A percentile compares a stretch with the other conserved stretches of the same genome.
Conservation (phyloP, 2,797 vertebrate species). For the Catostomus latipinnis region DNA sequence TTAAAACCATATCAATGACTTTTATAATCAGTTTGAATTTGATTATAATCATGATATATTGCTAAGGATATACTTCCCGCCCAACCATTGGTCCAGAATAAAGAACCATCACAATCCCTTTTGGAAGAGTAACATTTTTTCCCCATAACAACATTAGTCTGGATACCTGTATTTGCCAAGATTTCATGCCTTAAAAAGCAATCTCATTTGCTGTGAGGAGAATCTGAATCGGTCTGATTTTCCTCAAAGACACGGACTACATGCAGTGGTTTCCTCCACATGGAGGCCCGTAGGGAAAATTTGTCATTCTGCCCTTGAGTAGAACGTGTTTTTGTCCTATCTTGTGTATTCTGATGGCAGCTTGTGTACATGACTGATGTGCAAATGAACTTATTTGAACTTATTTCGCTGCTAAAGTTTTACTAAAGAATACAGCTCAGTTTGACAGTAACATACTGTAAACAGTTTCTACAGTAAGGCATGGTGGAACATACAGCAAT, state of each 20-base stretch:
- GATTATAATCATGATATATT: constrained; percentile 73
- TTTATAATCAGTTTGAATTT: constrained; percentile 72
- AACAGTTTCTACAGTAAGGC: too few species aligned
- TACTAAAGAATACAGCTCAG: too few species aligned
- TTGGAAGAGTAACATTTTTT: constrained; percentile 57
- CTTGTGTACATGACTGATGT: background rate
- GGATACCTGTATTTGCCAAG: constrained; percentile 12
- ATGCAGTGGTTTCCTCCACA: constrained; percentile 11
- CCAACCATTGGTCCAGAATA: constrained; percentile 79
- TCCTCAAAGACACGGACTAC: background rate
- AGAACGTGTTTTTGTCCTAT: background rate
- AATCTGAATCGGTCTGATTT: constrained; percentile 9
- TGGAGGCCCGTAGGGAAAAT: constrained; percentile 15
- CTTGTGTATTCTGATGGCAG: background rate
- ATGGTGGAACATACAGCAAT: too few species aligned
- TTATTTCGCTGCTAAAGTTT: too few species aligned
- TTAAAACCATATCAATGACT: constrained; percentile 69
- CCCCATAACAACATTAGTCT: constrained; percentile 27
- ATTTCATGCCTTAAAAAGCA: background rate
- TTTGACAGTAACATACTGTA: too few species aligned
- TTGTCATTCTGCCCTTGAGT: constrained; percentile 16
- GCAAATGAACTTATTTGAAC: background rate
- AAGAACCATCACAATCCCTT: constrained; percentile 66
- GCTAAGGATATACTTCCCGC: constrained; percentile 76
- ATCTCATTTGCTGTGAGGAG: background rate